Base-by-base conservation (phyloP, 2,113 vertebrate genomes). In the Neolamprologus variostigma region DNA sequence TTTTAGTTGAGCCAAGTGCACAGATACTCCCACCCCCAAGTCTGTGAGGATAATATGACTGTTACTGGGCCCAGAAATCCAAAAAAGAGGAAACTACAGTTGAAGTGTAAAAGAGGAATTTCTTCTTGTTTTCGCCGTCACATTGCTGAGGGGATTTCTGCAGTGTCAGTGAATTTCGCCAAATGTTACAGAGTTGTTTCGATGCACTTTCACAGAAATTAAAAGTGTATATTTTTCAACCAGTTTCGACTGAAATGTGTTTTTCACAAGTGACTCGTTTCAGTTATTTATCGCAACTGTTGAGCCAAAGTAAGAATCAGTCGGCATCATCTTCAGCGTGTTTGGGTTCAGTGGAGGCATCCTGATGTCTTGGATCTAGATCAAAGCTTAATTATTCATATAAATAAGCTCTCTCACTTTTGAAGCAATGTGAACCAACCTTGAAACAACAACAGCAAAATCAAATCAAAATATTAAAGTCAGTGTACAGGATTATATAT, bases 141-240 rank as follows among this genome's bases (percentile, higher is more conserved):
- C 61, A 6, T 17, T 37, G 50, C 9, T 8, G 9, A 13, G 35
- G 21, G 54, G 9, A 23, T 66, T 80, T 61, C n/a, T 81, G 42
- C 6, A 2, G 11, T 7, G 71, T 12, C 71, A 50, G 16, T 50
- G 40, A 50, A 50, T 31, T 5, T 76, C 3, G 2, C 23, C 71
- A 31, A 19, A 76, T 76, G 71, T 50, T 28, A 76, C 42, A 31
- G 71, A 47, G 9, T 50, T 76, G 71, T 3, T 81, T 88, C 37
- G 4, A 83, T 81, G 73, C 35, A 50, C 28, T 84, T 83, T 91
- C 66, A 42, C 11, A 89, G 26, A 51, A 55, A 89, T 86, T 81
- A 86, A 88, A 88, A 82, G 17, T 21, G 17, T 76, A 84, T 40
- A 78, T 82, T 82, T 86, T 86, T 57, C 3, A 63, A 81, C 63